phyloP scores from a whole-genome alignment of 92 coral and sea anemone species.

The Porites divaricata region DNA sequence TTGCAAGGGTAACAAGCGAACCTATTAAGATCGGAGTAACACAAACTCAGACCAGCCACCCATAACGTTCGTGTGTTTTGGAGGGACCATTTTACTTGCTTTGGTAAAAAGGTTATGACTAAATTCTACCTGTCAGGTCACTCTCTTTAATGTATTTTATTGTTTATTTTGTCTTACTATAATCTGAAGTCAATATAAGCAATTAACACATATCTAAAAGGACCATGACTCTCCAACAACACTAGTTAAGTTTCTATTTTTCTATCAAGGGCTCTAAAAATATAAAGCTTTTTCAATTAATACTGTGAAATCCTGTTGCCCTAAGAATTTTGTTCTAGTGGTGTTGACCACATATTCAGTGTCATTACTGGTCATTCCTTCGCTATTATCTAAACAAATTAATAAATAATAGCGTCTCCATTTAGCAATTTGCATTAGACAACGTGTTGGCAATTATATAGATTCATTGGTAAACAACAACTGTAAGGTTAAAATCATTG shows the following conservation, averaged over 20 bases:
- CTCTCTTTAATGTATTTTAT: neutral
- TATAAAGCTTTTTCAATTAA: no score
- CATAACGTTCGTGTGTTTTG: no score
- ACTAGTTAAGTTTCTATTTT: no score
- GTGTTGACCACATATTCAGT: neutral
- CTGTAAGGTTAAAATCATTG: neutral
- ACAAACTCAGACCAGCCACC: no score
- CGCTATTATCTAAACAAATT: conserved; percentile 53
- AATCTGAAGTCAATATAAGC: neutral
- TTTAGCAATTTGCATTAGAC: conserved; percentile 16
- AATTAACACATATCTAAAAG: no score
- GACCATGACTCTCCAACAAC: no score
- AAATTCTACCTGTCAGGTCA: neutral
- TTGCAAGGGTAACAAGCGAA: no score
- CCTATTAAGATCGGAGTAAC: no score
- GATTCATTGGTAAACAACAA: neutral
- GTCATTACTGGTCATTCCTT: conserved; percentile 30
- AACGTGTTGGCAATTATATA: conserved; percentile 21
- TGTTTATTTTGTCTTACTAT: neutral
- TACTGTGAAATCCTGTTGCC: no score
- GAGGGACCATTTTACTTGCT: neutral
- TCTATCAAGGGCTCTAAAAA: no score
- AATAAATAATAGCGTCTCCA: conserved; percentile 21
- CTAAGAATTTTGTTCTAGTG: no score
- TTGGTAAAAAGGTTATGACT: neutral